Conservation (phyloP, 2,888 invertebrate genomes). For the Himalopsyche japonica region DNA sequence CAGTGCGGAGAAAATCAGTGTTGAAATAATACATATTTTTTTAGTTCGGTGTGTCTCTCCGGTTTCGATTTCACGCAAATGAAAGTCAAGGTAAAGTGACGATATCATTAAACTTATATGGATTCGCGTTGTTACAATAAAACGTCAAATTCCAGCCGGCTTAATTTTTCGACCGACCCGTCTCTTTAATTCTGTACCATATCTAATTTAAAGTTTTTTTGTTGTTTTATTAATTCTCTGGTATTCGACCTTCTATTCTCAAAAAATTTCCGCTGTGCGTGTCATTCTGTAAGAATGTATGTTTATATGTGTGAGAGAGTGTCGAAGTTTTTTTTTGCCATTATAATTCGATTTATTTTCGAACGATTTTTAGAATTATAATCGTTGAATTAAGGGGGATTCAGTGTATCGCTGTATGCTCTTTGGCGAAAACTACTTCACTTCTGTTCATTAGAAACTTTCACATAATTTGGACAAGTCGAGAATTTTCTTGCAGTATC, state of each 20-base stretch:
- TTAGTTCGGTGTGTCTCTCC: background rate
- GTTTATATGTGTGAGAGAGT: background rate
- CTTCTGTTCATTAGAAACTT: background rate
- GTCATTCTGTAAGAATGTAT: background rate
- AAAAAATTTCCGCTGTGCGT: background rate
- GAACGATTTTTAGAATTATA: background rate
- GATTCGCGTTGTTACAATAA: background rate
- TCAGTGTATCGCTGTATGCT: too few relatives aligned
- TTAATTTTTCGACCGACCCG: too few relatives aligned
- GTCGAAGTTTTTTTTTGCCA: background rate
- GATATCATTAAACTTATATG: background rate
- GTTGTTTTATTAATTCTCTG: background rate
- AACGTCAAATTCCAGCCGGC: background rate
- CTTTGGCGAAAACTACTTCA: background rate
- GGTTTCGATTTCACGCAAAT: constrained; percentile 25
- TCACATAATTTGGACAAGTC: background rate
- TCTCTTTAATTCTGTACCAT: too few relatives aligned
- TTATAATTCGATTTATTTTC: background rate
- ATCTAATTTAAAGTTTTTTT: background rate
- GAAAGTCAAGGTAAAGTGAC: constrained; percentile 37
- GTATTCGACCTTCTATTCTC: background rate
- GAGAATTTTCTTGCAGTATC: background rate
- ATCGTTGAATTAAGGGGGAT: background rate
- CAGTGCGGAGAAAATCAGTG: background rate
- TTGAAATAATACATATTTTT: background rate